Evolutionary conservation across 2,113 vertebrate genomes (phyloP), one percentile per base, ranked within the genome.

Genomic region (Cryptomyrus ogoouensis): DNA sequence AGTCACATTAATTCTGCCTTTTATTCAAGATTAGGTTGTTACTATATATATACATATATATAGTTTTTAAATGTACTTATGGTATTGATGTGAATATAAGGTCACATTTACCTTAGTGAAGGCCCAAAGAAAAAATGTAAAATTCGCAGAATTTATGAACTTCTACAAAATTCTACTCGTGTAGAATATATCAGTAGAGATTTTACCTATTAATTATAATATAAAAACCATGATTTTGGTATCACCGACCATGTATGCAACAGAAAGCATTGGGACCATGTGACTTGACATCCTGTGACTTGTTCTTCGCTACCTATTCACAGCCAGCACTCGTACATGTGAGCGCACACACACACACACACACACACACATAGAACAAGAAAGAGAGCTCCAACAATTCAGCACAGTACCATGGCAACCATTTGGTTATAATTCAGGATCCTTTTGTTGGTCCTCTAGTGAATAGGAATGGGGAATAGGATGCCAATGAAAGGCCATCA

Each of bases 301-400:
- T 88, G 39, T 88, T 66, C 66, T 70, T 39, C 2, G 5, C 39
- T 66, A 62, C 35, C 52, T 42, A 88, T 66, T 39, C 39, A 17
- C 49, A 83, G 44, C 27, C 70, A 39, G 31, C 15, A 80, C 35
- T 80, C 31, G 0, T 42, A 80, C 13, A 80, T 80, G 74, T 80
- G 74, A 80, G 74, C 6, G 12, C n/a, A 24, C 66, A 39, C 50
- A 50, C 86, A 58, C 31, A 88, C 42, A 49, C 53, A 88, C 53
- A 88, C 58, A 70, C 46, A 42, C 47, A 42, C 70, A 39, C 8
- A 83, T 10, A 88, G 31, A 44, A 62, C 31, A 62, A 53, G 15
- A 39, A n/a, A 58, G 70, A 91, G 31, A 91, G 49, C 90, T 92
- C 89, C 87, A 46, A 92, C 52, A 90, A 89, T 92, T 66, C 90